A percentile compares a stretch with the other conserved stretches of the same genome.
phyloP scores from a whole-genome alignment of 2,888 invertebrate species.

The Cetonia aurata region DNA sequence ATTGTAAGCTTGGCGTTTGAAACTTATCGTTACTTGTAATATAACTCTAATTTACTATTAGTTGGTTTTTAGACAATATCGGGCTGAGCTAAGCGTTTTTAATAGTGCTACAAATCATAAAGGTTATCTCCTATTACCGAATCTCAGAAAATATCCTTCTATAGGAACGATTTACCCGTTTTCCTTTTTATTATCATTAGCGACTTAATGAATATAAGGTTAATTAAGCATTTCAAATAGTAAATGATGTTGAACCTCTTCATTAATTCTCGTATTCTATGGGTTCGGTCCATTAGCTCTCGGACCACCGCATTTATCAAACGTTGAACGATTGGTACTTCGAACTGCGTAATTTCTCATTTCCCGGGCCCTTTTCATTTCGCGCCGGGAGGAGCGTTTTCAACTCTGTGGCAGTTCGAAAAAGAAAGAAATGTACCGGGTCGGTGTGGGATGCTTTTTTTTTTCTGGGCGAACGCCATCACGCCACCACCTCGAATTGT shows the following conservation, averaged over 20 bases:
- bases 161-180: neutral
- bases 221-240: slow-evolving; percentile 42
- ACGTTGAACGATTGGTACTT: slow-evolving; percentile 47
- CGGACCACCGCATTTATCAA: slow-evolving; percentile 50
- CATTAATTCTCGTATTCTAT: slow-evolving; percentile 51
- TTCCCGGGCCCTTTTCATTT: slow-evolving; percentile 44
- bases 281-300: slow-evolving; percentile 51
- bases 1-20: no score
- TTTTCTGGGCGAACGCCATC: neutral
- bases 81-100: no score
- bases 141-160: no score
- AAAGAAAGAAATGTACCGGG: slow-evolving; percentile 32
- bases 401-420: slow-evolving; percentile 17
- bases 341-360: slow-evolving; percentile 53
- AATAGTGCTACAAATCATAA: neutral
- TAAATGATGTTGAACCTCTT: slow-evolving; percentile 46
- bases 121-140: no score
- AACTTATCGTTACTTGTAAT: no score
- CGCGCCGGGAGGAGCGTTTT: slow-evolving; percentile 23
- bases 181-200: slow-evolving; percentile 24
- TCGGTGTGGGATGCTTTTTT: slow-evolving; percentile 21
- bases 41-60: no score
- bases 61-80: no score
- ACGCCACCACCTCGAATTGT: neutral
- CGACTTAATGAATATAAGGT: slow-evolving; percentile 35